A percentile compares a stretch with the other conserved stretches of the same genome.
These are phyloP conservation scores for Stegodyphus dumicola DNA, from an alignment of 1,140 invertebrate genomes.

Conservation along the genomic window DNA sequence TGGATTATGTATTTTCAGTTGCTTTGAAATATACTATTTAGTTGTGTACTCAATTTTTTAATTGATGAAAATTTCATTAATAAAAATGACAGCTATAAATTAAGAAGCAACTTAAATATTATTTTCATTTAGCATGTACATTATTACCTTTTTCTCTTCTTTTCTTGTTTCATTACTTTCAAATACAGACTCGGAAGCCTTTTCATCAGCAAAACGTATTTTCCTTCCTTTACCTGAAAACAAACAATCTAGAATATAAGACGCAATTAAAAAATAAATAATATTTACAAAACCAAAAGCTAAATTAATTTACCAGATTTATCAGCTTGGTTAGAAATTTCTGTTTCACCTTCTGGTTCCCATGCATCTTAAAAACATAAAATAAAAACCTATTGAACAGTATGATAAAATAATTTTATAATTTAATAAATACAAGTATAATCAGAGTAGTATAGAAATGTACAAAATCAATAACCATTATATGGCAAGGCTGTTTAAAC, in stretches of 20 bases:
- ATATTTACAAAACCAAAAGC: background rate
- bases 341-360: conserved; percentile 2
- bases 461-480: no score
- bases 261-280: background rate
- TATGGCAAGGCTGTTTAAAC: no score
- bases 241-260: background rate
- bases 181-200: background rate
- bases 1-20: no score
- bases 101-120: background rate
- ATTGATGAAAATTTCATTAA: background rate
- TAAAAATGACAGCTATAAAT: background rate
- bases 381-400: no score
- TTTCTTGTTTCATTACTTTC: background rate
- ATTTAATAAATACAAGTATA: no score
- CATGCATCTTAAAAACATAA: no score
- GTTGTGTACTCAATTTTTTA: no score
- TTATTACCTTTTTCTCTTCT: conserved; percentile 4
- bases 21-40: no score
- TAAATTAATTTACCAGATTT: background rate
- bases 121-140: background rate
- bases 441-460: no score
- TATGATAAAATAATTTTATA: no score
- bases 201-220: conserved; percentile 58
- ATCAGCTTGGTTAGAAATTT: background rate
- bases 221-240: conserved; percentile 25